Evolutionary conservation across 2,888 invertebrate genomes (phyloP), one percentile per base, ranked within the genome.

Genomic region (Hypena proboscidalis): DNA sequence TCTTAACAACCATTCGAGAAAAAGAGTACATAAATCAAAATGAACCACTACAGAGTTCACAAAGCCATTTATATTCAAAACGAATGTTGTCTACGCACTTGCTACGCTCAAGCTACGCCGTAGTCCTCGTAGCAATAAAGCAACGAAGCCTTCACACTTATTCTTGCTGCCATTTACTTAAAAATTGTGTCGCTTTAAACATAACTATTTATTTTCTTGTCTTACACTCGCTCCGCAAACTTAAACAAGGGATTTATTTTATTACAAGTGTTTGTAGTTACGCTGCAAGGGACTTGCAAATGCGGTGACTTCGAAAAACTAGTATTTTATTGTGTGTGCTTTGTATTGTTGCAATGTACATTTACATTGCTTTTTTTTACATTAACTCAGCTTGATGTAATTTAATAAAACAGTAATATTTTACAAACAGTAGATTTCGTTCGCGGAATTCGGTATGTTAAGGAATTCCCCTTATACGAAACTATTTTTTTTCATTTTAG

Each of bases 31-130:
- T n/a, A n/a, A n/a, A n/a, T n/a, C n/a, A n/a, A n/a, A n/a, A n/a
- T n/a, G n/a, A n/a, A n/a, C n/a, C n/a, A n/a, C n/a, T n/a, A n/a
- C n/a, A n/a, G n/a, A n/a, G n/a, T n/a, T n/a, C n/a, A n/a, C n/a
- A n/a, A n/a, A n/a, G n/a, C n/a, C n/a, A n/a, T n/a, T n/a, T n/a
- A n/a, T n/a, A n/a, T n/a, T n/a, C n/a, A n/a, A n/a, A n/a, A n/a
- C n/a, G n/a, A n/a, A n/a, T 11, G 4, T 20, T 21, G 31, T 20
- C 19, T 29, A 27, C 20, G 7, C 20, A 20, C 9, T 11, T 6
- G 36, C 37, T 37, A 37, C 36, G 29, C 1, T 9, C 5, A 10
- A 29, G 5, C 10, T 17, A 37, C 29, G 37, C 4, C 21, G 38
- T 38, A 31, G 38, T 13, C 11, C 13, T 17, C 17, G 3, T 17